Conservation (phyloP, 2,888 invertebrate species). For the Alcis repandata region DNA sequence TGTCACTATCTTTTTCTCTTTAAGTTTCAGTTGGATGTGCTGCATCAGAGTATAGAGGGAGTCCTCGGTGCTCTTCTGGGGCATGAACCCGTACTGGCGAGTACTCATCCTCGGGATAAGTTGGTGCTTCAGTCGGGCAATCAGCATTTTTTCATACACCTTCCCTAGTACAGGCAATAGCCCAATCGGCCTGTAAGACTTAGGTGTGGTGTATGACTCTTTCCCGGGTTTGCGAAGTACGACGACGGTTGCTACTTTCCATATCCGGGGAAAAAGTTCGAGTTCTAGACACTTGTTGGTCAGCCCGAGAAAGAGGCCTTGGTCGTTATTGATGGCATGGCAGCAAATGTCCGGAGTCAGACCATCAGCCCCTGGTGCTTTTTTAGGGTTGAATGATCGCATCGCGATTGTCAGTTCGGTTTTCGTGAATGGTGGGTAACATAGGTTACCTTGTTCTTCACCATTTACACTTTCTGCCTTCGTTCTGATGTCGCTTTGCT, state of each 20-base stretch:
- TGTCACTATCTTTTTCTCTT: neutral
- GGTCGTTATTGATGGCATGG: no score
- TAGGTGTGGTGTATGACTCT: neutral
- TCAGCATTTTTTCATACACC: neutral
- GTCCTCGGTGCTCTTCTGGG: constrained; percentile 30
- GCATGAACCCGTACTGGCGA: constrained; percentile 34
- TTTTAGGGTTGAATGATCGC: no score
- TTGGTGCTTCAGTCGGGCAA: neutral
- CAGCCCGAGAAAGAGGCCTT: neutral
- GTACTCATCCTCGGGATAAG: constrained; percentile 33
- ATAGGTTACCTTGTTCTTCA: no score
- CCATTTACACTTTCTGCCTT: no score
- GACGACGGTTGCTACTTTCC: neutral
- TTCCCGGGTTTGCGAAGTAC: neutral
- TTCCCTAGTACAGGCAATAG: neutral
- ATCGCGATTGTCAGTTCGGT: no score
- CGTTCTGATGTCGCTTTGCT: no score
- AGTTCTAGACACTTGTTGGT: neutral
- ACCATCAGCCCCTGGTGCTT: no score
- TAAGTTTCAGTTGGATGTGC: neutral
- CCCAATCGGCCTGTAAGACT: neutral
- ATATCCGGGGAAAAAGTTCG: neutral
- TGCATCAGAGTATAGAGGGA: constrained; percentile 18
- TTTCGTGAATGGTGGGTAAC: no score
- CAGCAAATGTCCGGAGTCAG: no score